Percentiles rank a stretch among this genome's conserved stretches.
These are phyloP conservation scores for Acanthococcus lagerstroemiae DNA, from an alignment of 2,888 invertebrate species.

Conservation along the genomic window DNA sequence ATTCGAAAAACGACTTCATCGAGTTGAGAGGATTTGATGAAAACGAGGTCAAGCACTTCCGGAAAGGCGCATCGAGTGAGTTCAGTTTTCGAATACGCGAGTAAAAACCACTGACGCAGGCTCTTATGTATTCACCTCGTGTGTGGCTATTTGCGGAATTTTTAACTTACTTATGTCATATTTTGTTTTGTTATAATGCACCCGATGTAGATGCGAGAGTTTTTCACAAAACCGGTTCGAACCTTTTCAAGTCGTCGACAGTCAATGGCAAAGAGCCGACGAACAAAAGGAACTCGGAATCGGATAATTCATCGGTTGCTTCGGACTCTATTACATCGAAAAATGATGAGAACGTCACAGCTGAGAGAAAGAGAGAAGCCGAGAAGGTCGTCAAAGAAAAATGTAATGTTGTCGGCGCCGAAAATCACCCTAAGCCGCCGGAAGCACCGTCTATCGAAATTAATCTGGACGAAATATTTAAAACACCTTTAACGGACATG, in stretches of 20 bases:
- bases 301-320: constrained; percentile 31
- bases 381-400: constrained; percentile 1
- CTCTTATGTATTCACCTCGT: no score
- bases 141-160: no score
- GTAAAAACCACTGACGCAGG: no score
- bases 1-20: constrained; percentile 82
- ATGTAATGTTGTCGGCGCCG: not conserved
- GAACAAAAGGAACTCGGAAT: constrained; percentile 17
- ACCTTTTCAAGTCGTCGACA: no score
- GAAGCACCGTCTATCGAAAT: constrained; percentile 10
- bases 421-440: not conserved
- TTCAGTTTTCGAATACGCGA: no score
- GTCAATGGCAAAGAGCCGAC: not conserved
- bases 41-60: not conserved
- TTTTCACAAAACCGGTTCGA: no score
- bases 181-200: no score
- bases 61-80: constrained; percentile 9
- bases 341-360: constrained; percentile 27
- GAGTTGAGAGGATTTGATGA: constrained; percentile 89
- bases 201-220: no score
- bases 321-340: constrained; percentile 28
- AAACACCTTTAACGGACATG: constrained; percentile 13
- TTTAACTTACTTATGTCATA: no score
- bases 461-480: constrained; percentile 22
- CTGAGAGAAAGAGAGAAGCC: not conserved